phyloP scores from a whole-genome alignment of 1,140 invertebrate genomes.

The Geopemphigus sp. region DNA sequence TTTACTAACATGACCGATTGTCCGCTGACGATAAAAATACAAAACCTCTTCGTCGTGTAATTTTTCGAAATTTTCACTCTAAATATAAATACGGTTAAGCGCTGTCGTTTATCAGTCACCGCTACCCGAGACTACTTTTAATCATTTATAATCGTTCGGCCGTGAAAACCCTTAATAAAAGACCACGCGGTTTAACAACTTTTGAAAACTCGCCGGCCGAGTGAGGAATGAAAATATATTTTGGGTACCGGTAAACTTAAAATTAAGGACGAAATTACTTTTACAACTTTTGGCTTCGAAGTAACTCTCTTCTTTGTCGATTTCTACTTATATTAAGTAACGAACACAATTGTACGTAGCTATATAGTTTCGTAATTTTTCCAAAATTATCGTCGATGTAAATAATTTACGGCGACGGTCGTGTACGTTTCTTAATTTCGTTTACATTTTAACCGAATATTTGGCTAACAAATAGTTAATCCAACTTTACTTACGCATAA shows the following conservation, averaged over 20 bases:
- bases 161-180: constrained; percentile 26
- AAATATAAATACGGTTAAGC: not conserved
- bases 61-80: too few species aligned
- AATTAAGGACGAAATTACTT: constrained; percentile 21
- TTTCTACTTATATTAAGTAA: not conserved
- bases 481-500: not conserved
- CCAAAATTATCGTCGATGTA: too few species aligned
- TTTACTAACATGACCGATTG: too few species aligned
- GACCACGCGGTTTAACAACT: not conserved
- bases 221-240: constrained; percentile 6
- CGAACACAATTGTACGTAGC: too few species aligned
- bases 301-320: not conserved
- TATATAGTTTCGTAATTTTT: too few species aligned
- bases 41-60: too few species aligned
- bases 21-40: too few species aligned
- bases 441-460: too few species aligned
- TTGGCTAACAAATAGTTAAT: too few species aligned
- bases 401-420: too few species aligned
- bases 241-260: not conserved
- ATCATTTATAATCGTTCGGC: constrained; percentile 16
- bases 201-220: not conserved
- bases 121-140: not conserved
- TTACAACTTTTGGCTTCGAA: constrained; percentile 16
- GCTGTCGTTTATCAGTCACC: not conserved
- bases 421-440: too few species aligned